Base-by-base conservation (phyloP, 2,888 invertebrate species). In the Esperia sulphurella region DNA sequence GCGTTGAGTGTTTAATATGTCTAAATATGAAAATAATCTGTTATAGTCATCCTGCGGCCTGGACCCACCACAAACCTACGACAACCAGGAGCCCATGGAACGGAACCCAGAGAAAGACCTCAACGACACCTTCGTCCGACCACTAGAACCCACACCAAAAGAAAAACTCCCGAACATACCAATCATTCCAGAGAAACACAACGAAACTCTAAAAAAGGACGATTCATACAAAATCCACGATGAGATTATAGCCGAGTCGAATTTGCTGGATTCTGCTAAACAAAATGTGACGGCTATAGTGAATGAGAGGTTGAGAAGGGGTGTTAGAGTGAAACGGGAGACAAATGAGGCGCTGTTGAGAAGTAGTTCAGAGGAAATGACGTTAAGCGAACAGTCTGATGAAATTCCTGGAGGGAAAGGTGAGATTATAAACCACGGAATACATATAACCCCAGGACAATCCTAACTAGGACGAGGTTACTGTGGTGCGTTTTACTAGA, bases 11-110 rank as follows among this genome's bases (percentile, higher is more conserved):
- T n/a, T n/a, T n/a, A n/a, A n/a, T n/a, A n/a, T n/a, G n/a, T 21
- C 21, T 21, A 5, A 31, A 2, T 39, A 13, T 28, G 14, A 35
- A 10, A 7, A 39, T 38, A 33, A 35, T 21, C n/a, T 46, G 46
- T 63, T 61, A 3, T 71, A 81, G 87, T 79, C 82, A 2, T 83
- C 81, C 0, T 88, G 83, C 61, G 85, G 79, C n/a, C 65, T 85
- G 0, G 86, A 88, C 30, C 66, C 83, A 0, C 79, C 85, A 0
- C 88, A 87, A 54, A 74, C 80, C 0, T 87, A 79, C 55, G 89
- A 90, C 35, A 85, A 75, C 47, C 86, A 82, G 52, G 87, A 85
- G 44, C 78, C 84, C 0, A 41, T 85, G 40, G 87, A 88, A 42
- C 58, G 77, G 0, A 84, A 78, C 59, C 65, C 80, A 0, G 85